Evolutionary conservation across 2,888 invertebrate genomes (phyloP).

Genomic region (Tuta absoluta): DNA sequence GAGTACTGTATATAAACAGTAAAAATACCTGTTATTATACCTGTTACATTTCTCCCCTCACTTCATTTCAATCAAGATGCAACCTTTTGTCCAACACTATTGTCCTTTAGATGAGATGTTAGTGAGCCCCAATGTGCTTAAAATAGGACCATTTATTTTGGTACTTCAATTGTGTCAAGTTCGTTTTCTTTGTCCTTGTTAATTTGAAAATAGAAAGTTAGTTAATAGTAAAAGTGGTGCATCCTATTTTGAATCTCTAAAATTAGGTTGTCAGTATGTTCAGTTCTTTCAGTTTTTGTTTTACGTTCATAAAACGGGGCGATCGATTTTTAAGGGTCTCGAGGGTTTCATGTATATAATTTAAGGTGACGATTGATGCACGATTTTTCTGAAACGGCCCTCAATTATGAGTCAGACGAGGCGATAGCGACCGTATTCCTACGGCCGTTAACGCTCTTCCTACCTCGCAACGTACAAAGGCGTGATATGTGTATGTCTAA

Average conservation of each 20-base stretch:
- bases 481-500: too few species aligned
- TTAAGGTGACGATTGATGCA: too few species aligned
- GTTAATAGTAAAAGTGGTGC: neutral
- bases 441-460: too few species aligned
- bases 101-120: conserved; percentile 32
- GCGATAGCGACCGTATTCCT: too few species aligned
- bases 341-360: too few species aligned
- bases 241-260: neutral
- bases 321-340: too few species aligned
- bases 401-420: too few species aligned
- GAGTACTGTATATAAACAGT: neutral
- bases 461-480: too few species aligned
- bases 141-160: conserved; percentile 26
- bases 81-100: conserved; percentile 49
- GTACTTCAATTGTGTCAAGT: neutral
- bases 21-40: conserved; percentile 1
- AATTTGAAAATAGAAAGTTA: conserved; percentile 19
- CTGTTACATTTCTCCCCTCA: neutral
- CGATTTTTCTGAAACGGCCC: too few species aligned
- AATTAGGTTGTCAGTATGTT: too few species aligned
- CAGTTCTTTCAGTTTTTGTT: too few species aligned
- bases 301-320: too few species aligned
- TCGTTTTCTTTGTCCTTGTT: neutral
- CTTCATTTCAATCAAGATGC: conserved; percentile 48
- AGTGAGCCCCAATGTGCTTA: conserved; percentile 30